Conservation (phyloP, 2,888 invertebrate genomes). For the Clitarchus hookeri region DNA sequence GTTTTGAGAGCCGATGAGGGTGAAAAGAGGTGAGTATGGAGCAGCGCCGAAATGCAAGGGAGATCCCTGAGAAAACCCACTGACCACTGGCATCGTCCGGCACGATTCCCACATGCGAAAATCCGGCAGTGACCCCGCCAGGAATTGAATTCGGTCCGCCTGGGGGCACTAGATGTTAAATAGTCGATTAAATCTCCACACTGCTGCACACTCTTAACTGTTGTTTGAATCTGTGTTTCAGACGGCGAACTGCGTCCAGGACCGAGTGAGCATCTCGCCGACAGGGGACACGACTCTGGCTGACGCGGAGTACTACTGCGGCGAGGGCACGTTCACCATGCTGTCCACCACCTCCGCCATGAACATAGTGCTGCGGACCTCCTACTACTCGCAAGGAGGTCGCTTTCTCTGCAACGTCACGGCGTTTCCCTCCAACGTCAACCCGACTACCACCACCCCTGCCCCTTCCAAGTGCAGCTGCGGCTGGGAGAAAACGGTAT, state of each 20-base stretch:
- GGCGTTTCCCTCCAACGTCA: neutral
- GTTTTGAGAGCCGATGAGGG: too few relatives aligned
- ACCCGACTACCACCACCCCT: neutral
- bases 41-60: too few relatives aligned
- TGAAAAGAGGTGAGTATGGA: too few relatives aligned
- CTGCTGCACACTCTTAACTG: too few relatives aligned
- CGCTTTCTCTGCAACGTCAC: slow-evolving; percentile 15
- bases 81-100: too few relatives aligned
- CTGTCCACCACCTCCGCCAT: neutral
- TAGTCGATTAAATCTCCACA: too few relatives aligned
- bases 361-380: slow-evolving; percentile 2
- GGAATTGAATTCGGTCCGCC: too few relatives aligned
- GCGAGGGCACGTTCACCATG: neutral
- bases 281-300: neutral
- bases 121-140: too few relatives aligned
- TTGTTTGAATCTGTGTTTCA: neutral
- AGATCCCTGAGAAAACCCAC: too few relatives aligned
- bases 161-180: too few relatives aligned
- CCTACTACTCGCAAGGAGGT: slow-evolving; percentile 19
- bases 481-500: slow-evolving; percentile 7
- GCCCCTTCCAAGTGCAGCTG: neutral
- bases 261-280: slow-evolving; percentile 5
- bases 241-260: neutral
- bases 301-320: slow-evolving; percentile 23
- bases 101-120: too few relatives aligned